These are phyloP conservation scores for Rhinichthys klamathensis DNA, from an alignment of 2,113 vertebrate species.

Conservation along the genomic window DNA sequence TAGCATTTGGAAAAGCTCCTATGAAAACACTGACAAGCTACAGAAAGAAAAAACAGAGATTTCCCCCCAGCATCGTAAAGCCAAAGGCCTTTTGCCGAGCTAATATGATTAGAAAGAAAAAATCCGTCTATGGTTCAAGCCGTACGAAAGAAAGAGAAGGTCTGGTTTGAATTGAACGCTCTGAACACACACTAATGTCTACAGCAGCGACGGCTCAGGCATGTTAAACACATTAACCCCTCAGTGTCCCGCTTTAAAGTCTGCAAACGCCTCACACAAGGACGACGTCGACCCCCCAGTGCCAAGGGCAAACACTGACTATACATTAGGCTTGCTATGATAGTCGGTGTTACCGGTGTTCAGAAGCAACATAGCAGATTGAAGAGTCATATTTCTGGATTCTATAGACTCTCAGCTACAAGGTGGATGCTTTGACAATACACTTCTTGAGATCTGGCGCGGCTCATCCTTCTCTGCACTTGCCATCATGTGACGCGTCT, in stretches of 20 bases:
- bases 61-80: neutral
- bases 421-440: too few relatives aligned
- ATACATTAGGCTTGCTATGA: too few relatives aligned
- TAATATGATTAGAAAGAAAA: neutral
- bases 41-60: neutral
- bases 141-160: neutral
- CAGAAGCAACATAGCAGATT: too few relatives aligned
- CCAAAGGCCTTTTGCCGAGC: slow-evolving; percentile 16
- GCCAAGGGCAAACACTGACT: neutral
- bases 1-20: neutral
- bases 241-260: neutral
- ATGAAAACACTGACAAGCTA: neutral
- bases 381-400: too few relatives aligned
- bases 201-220: slow-evolving; percentile 21
- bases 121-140: neutral
- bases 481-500: too few relatives aligned
- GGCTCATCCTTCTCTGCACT: too few relatives aligned
- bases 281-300: neutral
- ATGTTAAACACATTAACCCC: slow-evolving; percentile 22
- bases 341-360: too few relatives aligned
- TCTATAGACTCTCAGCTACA: too few relatives aligned
- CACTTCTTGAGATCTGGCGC: too few relatives aligned
- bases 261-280: neutral
- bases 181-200: neutral
- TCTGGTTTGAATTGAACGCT: slow-evolving; percentile 21